These are phyloP conservation scores for Hoplodrina ambigua DNA, from an alignment of 2,888 invertebrate genomes.

Conservation along the genomic window DNA sequence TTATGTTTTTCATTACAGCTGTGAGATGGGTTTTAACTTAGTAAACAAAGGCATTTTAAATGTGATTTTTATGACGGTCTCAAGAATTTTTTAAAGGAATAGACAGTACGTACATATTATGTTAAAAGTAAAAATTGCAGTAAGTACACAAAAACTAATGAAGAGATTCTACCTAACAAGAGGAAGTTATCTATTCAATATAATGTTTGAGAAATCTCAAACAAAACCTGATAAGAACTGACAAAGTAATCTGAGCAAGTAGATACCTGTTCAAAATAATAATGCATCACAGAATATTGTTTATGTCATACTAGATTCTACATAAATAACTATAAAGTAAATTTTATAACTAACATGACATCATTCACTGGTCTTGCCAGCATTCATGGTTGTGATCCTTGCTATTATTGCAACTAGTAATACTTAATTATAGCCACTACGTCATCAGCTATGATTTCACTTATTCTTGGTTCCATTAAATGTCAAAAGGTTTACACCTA, in stretches of 20 bases:
- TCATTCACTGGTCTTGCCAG: constrained; percentile 70
- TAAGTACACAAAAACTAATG: too few species aligned
- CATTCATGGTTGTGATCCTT: constrained; percentile 68
- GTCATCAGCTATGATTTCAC: constrained; percentile 50
- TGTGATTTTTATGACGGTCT: background rate
- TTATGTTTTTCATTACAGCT: background rate
- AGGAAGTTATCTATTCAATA: background rate
- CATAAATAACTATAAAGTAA: constrained; percentile 23
- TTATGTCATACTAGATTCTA: constrained; percentile 20
- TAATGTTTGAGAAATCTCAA: too few species aligned
- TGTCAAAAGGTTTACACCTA: background rate
- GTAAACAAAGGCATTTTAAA: background rate
- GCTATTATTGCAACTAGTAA: constrained; percentile 65
- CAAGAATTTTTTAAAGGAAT: background rate
- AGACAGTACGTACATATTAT: too few species aligned
- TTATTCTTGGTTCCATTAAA: constrained; percentile 17
- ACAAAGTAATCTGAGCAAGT: background rate
- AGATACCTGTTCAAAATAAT: background rate
- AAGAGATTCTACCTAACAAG: background rate
- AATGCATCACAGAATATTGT: constrained; percentile 1
- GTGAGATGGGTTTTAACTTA: background rate
- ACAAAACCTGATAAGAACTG: too few species aligned
- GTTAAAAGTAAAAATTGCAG: too few species aligned
- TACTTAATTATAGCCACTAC: constrained; percentile 61
- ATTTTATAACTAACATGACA: constrained; percentile 67